Evolutionary conservation across 2,888 invertebrate species (phyloP).

Genomic region (Sinhomidia bicolor): DNA sequence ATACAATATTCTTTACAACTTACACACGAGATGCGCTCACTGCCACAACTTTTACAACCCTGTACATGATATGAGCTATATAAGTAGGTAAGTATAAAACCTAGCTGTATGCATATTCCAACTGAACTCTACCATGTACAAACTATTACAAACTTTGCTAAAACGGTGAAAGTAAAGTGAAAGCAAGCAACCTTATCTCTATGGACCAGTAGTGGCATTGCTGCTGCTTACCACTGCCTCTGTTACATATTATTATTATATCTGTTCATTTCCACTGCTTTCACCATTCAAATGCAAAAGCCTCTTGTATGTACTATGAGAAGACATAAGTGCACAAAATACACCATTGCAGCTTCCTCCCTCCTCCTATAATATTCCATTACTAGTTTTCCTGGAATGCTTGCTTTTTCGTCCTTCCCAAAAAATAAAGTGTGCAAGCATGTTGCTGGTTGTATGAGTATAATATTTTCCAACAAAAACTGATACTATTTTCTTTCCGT

Average conservation of each 20-base stretch:
- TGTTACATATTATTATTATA: neutral
- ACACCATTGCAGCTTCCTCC: conserved; percentile 22
- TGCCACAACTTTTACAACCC: no score
- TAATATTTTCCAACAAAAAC: conserved; percentile 15
- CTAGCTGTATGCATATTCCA: neutral
- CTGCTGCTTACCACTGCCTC: neutral
- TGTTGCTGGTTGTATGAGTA: neutral
- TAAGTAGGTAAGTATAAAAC: no score
- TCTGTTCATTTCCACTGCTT: neutral
- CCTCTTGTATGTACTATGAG: neutral
- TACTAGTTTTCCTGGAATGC: conserved; percentile 47
- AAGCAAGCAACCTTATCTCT: conserved; percentile 29
- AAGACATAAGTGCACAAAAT: neutral
- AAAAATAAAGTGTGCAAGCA: conserved; percentile 1
- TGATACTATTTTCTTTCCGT: conserved; percentile 39
- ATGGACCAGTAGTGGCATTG: conserved; percentile 10
- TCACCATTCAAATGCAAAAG: neutral
- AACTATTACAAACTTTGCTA: neutral
- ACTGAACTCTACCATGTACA: neutral
- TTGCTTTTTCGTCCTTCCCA: neutral
- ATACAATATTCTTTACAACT: conserved; percentile 30
- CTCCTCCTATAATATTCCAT: neutral
- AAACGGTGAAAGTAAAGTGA: neutral
- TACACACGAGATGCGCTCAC: neutral
- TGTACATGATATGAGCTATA: neutral